Conservation (phyloP, 1,140 invertebrate species). For the Nebria ingens region DNA sequence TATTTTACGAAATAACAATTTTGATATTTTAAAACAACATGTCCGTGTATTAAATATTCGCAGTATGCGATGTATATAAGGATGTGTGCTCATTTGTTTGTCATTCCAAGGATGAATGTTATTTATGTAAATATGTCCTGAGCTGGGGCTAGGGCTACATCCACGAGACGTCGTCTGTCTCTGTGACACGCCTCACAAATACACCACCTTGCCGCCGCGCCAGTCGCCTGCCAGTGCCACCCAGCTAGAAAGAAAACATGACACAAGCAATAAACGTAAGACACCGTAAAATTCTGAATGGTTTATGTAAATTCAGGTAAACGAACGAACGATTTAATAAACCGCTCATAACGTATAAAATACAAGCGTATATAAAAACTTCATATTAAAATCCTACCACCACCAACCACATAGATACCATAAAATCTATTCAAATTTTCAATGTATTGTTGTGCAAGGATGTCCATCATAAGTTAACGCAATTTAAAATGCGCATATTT, state of each 20-base stretch:
- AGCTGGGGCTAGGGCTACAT: no score
- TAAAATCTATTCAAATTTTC: no score
- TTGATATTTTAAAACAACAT: no score
- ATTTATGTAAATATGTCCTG: not conserved
- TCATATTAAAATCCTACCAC: no score
- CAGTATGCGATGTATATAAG: no score
- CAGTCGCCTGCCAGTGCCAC: not conserved
- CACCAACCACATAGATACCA: no score
- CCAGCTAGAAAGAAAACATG: not conserved
- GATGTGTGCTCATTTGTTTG: not conserved
- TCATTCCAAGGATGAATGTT: not conserved
- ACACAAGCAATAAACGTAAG: conserved; percentile 5
- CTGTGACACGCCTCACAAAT: not conserved
- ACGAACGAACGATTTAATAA: not conserved
- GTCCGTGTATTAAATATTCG: no score
- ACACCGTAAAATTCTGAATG: not conserved
- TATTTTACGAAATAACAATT: no score
- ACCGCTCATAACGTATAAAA: not conserved
- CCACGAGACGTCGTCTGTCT: not conserved
- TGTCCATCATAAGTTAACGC: no score
- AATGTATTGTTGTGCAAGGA: no score
- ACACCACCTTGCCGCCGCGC: no score
- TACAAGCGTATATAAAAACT: not conserved
- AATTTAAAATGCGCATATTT: no score
- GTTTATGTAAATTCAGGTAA: conserved; percentile 4